Conservation (phyloP, 2,888 invertebrate genomes). For the Aspidiotus destructor region DNA sequence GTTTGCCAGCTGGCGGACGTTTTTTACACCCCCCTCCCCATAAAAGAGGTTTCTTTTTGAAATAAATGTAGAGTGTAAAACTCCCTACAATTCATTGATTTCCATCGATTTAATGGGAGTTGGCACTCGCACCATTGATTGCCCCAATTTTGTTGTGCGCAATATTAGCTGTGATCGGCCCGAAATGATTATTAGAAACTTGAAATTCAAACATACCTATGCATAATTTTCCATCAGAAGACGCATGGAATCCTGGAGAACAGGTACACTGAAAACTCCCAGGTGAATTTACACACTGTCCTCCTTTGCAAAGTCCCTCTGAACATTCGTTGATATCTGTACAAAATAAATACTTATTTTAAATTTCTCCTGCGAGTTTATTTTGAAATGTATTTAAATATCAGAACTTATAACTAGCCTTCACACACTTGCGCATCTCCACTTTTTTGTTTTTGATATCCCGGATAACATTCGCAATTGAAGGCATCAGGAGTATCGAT, state of each 20-base stretch:
- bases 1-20: no score
- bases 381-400: no score
- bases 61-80: no score
- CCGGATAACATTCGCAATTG: slow-evolving; percentile 66
- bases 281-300: slow-evolving; percentile 61
- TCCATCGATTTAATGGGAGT: no score
- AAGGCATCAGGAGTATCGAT: slow-evolving; percentile 65
- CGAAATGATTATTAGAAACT: no score
- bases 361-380: no score
- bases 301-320: slow-evolving; percentile 63
- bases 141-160: no score
- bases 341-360: not conserved
- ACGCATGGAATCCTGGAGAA: slow-evolving; percentile 69
- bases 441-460: slow-evolving; percentile 43
- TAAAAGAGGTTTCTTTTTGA: no score
- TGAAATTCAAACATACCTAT: slow-evolving; percentile 46
- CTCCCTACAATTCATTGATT: no score
- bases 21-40: no score
- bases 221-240: slow-evolving; percentile 69
- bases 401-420: slow-evolving; percentile 42
- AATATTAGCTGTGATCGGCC: no score
- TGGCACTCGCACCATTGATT: no score
- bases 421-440: slow-evolving; percentile 46
- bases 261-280: slow-evolving; percentile 67
- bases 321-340: slow-evolving; percentile 73